These are phyloP conservation scores for Dioctria linearis DNA, from an alignment of 2,888 invertebrate genomes.

Conservation along the genomic window DNA sequence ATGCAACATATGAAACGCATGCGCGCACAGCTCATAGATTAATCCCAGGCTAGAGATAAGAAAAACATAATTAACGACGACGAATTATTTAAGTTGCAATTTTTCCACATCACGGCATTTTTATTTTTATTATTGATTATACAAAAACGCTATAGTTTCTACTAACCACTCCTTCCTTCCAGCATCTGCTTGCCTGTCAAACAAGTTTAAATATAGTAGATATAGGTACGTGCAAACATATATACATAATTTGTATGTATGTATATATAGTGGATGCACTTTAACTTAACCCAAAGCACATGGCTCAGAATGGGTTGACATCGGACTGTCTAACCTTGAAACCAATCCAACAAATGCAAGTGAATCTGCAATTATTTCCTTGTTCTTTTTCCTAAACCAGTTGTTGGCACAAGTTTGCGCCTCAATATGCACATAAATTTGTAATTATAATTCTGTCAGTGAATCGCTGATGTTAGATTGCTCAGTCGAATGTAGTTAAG, in stretches of 20 bases:
- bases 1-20: not conserved
- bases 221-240: no score
- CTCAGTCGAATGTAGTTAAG: no score
- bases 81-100: conserved; percentile 22
- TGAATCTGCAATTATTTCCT: conserved; percentile 48
- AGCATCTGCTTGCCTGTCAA: not conserved
- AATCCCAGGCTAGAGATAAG: not conserved
- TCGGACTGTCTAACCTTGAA: conserved; percentile 26
- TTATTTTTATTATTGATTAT: conserved; percentile 26
- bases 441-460: conserved; percentile 40
- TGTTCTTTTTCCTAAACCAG: not conserved
- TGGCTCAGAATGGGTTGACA: not conserved
- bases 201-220: not conserved
- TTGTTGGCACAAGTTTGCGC: not conserved
- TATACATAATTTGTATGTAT: not conserved
- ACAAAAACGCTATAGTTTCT: not conserved
- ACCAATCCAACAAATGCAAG: conserved; percentile 25
- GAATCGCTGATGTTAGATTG: conserved; percentile 5
- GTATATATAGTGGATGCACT: not conserved
- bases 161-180: not conserved
- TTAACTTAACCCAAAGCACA: not conserved
- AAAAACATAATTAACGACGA: conserved; percentile 16
- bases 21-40: conserved; percentile 1
- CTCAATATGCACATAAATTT: conserved; percentile 42
- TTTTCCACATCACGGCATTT: conserved; percentile 15